Conservation (phyloP, 2,113 vertebrate species). For the Morone chrysops region DNA sequence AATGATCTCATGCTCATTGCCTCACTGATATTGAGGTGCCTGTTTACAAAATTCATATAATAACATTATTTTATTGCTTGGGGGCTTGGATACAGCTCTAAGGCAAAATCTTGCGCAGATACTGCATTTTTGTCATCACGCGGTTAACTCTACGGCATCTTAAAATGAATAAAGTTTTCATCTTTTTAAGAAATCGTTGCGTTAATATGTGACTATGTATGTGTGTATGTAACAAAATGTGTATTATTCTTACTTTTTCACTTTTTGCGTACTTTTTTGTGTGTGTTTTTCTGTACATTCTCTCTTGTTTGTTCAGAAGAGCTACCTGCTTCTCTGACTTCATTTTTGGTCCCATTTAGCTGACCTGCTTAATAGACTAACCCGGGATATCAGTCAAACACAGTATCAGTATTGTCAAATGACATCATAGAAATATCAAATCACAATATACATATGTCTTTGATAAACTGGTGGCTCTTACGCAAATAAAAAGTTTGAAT, state of each 20-base stretch:
- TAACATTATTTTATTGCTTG: slow-evolving; percentile 42
- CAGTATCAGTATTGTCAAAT: not conserved
- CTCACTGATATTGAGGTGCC: slow-evolving; percentile 11
- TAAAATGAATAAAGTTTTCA: not conserved
- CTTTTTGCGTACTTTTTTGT: not conserved
- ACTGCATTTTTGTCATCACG: slow-evolving; percentile 11
- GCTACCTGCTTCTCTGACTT: not conserved
- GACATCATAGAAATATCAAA: slow-evolving; percentile 3
- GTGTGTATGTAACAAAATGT: not conserved
- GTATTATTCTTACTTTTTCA: not conserved
- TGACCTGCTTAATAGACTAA: not conserved
- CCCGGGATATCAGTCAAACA: not conserved
- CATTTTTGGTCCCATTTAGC: not conserved
- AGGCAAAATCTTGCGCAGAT: slow-evolving; percentile 1
- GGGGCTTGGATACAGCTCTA: not conserved
- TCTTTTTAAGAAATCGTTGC: not conserved
- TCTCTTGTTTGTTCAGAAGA: not conserved
- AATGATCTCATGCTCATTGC: slow-evolving; percentile 30
- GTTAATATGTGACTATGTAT: not conserved
- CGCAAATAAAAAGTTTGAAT: not conserved
- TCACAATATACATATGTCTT: not conserved
- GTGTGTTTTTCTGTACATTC: not conserved
- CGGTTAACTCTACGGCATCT: slow-evolving; percentile 1
- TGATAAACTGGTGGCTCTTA: not conserved
- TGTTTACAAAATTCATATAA: slow-evolving; percentile 34